Evolutionary conservation across 2,888 invertebrate species (phyloP).

Genomic region (Rhaphigaster nebulosa): DNA sequence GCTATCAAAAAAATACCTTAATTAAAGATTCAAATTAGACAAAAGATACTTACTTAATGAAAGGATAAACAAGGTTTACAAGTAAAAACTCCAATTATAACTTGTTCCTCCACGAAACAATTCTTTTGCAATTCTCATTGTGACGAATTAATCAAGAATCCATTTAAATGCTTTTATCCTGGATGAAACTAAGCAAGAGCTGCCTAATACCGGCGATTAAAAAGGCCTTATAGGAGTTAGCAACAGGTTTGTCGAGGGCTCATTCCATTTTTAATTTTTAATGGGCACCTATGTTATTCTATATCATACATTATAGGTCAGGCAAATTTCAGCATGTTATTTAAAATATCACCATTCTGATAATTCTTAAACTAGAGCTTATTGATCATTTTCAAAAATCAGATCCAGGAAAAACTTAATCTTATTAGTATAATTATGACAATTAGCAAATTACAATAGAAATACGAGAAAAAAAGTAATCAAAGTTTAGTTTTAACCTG

Average conservation of each 20-base stretch:
- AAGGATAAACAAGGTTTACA: neutral
- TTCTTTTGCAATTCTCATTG: neutral
- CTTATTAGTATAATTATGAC: too few relatives aligned
- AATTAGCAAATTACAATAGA: too few relatives aligned
- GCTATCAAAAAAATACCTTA: too few relatives aligned
- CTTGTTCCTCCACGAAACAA: neutral
- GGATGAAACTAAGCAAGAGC: neutral
- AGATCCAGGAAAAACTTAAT: too few relatives aligned
- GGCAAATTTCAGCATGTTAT: too few relatives aligned
- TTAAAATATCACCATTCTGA: too few relatives aligned
- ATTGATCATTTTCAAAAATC: too few relatives aligned
- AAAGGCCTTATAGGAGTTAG: neutral
- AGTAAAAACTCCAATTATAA: neutral
- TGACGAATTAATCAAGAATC: neutral
- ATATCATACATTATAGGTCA: too few relatives aligned
- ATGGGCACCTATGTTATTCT: too few relatives aligned
- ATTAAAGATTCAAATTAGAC: neutral
- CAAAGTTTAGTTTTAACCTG: too few relatives aligned
- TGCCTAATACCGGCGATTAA: neutral
- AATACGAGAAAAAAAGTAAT: too few relatives aligned
- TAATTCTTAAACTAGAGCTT: too few relatives aligned
- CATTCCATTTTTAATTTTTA: neutral
- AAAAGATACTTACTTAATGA: neutral
- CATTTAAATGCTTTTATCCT: neutral
- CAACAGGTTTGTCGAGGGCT: neutral